Percentiles rank a stretch among this genome's conserved stretches.
Conservation (phyloP, 2,888 invertebrate genomes). For the Pegoplata infirma region DNA sequence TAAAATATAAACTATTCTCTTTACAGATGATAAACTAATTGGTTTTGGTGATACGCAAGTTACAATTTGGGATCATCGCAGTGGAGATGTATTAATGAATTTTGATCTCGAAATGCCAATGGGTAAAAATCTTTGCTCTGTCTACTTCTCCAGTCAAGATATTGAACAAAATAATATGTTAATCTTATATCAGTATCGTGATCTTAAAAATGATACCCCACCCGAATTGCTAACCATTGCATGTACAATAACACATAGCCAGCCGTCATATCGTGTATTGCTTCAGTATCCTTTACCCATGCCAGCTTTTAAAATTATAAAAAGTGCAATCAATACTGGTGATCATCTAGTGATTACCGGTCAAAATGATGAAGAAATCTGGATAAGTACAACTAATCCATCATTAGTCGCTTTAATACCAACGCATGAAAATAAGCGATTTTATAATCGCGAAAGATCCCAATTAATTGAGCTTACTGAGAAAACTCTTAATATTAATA, state of each 20-base stretch:
- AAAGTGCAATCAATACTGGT: constrained; percentile 70
- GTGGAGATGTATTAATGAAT: constrained; percentile 76
- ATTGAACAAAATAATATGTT: constrained; percentile 72
- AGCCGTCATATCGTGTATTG: constrained; percentile 73
- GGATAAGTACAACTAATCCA: constrained; percentile 73
- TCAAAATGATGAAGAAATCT: constrained; percentile 70
- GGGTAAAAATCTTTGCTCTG: constrained; percentile 73
- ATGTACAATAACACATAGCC: constrained; percentile 72
- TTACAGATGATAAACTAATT: constrained; percentile 74
- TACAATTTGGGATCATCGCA: constrained; percentile 77
- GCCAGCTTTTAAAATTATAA: constrained; percentile 68
- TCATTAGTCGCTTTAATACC: constrained; percentile 69
- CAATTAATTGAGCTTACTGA: constrained; percentile 72
- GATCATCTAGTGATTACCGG: constrained; percentile 73
- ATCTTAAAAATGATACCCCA: constrained; percentile 33
- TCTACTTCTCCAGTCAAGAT: constrained; percentile 73
- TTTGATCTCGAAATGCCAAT: constrained; percentile 74
- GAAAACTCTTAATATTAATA: constrained; percentile 70
- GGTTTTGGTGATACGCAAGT: constrained; percentile 75
- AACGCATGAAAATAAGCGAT: constrained; percentile 66
- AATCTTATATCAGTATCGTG: constrained; percentile 69
- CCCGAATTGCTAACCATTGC: constrained; percentile 72
- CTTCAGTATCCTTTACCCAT: constrained; percentile 70
- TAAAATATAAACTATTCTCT: too few species aligned
- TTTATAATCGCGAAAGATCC: constrained; percentile 71